Conservation (phyloP, 2,113 vertebrate genomes). For the Sebastes fasciatus region DNA sequence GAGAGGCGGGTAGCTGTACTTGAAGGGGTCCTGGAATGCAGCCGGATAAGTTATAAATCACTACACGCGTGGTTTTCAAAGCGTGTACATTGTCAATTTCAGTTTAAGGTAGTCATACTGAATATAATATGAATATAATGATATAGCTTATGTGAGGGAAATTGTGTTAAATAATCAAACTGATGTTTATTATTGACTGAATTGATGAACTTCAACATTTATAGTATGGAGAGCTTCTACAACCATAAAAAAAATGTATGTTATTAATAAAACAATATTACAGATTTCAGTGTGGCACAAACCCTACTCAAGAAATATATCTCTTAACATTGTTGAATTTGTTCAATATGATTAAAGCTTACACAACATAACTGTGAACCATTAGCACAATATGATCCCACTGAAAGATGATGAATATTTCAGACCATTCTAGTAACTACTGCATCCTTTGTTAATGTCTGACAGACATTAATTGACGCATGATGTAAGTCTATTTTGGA, state of each 20-base stretch:
- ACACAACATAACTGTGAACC: not conserved
- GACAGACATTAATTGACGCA: not conserved
- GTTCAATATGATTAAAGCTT: not conserved
- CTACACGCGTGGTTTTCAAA: conserved; percentile 3
- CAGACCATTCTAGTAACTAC: not conserved
- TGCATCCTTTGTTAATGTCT: not conserved
- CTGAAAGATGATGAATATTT: not conserved
- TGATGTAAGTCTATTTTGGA: not conserved
- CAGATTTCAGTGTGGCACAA: not conserved
- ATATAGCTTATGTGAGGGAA: not conserved
- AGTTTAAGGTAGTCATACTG: not conserved
- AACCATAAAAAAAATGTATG: not conserved
- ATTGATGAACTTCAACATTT: not conserved
- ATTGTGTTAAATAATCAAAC: not conserved
- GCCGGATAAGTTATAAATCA: conserved; percentile 9
- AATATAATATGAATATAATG: not conserved
- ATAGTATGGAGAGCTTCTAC: not conserved
- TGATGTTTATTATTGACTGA: too few species aligned
- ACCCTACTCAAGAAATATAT: not conserved
- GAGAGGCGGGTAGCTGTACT: conserved; percentile 97
- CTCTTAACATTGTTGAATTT: not conserved
- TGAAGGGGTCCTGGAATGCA: conserved; percentile 91
- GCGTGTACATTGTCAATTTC: not conserved
- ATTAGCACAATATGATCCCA: not conserved
- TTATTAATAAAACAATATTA: not conserved